Evolutionary conservation across 2,888 invertebrate genomes (phyloP), one percentile per base, ranked within the genome.

Genomic region (Zygaena filipendulae): DNA sequence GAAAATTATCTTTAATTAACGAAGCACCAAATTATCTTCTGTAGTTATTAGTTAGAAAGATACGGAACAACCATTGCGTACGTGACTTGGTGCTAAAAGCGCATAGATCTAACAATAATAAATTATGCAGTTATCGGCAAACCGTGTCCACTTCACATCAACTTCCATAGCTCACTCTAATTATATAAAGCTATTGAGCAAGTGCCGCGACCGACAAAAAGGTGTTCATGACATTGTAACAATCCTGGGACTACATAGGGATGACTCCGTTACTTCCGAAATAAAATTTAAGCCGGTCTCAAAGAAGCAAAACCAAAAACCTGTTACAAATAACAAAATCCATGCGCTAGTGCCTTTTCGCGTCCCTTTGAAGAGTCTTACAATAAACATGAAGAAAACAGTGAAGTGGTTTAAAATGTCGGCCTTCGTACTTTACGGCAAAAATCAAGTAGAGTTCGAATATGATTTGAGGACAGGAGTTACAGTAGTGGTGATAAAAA

Each of bases 41-140:
- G 32, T 62, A n/a, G n/a, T n/a, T n/a, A n/a, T n/a, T n/a, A n/a
- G n/a, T n/a, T n/a, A n/a, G n/a, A n/a, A n/a, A n/a, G n/a, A n/a
- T n/a, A n/a, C 39, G 38, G 16, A n/a, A 27, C 32, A 36, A 27
- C 39, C 29, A 39, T 32, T 36, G 40, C 40, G 31, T 42, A 48
- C 47, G 47, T 40, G 48, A 45, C 45, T 33, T n/a, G n/a, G n/a
- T n/a, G n/a, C n/a, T n/a, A n/a, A n/a, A n/a, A n/a, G n/a, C n/a
- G n/a, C n/a, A n/a, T n/a, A n/a, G n/a, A n/a, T n/a, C n/a, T n/a
- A n/a, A n/a, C n/a, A n/a, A n/a, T n/a, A n/a, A n/a, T n/a, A n/a
- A n/a, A 43, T 50, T 36, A 77, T 77, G 77, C 77, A 72, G 38
- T 40, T 71, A 36, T 59, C 75, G 27, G 61, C 61, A 9, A 68